Evolutionary conservation across 1,140 invertebrate genomes (phyloP).

Genomic region (Drosophila athabasca): DNA sequence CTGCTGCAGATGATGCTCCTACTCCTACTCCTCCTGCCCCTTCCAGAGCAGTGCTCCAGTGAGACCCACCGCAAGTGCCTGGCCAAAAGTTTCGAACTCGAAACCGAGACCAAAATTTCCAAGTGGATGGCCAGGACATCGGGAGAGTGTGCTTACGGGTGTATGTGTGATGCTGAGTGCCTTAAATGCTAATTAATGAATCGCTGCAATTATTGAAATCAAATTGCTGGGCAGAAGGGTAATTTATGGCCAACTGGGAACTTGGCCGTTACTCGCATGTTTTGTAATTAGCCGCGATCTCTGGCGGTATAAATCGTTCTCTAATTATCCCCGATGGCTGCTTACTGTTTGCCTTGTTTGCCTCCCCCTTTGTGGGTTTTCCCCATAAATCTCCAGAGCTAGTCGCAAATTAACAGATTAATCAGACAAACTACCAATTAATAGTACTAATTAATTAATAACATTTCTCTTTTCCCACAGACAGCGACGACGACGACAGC

Average conservation of each 20-base stretch:
- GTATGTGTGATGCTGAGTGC: constrained; percentile 28
- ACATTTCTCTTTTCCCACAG: constrained; percentile 32
- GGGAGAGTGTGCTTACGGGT: constrained; percentile 14
- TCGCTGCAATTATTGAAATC: constrained; percentile 76
- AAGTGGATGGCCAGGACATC: constrained; percentile 45
- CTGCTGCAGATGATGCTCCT: background rate
- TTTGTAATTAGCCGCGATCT: constrained; percentile 60
- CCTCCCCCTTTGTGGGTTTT: background rate
- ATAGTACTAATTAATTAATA: constrained; percentile 74
- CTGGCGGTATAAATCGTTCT: constrained; percentile 53
- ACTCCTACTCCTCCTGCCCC: constrained; percentile 15
- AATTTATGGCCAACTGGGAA: constrained; percentile 57
- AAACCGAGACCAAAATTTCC: constrained; percentile 46
- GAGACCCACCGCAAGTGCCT: constrained; percentile 27
- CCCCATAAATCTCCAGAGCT: constrained; percentile 56
- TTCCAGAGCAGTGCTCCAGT: background rate
- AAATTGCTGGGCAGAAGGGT: constrained; percentile 63
- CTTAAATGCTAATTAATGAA: constrained; percentile 77
- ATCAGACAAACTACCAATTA: constrained; percentile 71
- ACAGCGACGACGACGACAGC: constrained; percentile 15
- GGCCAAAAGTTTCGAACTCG: constrained; percentile 45
- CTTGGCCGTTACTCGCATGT: constrained; percentile 67
- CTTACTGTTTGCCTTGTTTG: constrained; percentile 42
- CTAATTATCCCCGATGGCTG: constrained; percentile 60
- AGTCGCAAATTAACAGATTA: constrained; percentile 75